Conservation (phyloP, 2,888 invertebrate species). For the Taphrorychus bicolor region DNA sequence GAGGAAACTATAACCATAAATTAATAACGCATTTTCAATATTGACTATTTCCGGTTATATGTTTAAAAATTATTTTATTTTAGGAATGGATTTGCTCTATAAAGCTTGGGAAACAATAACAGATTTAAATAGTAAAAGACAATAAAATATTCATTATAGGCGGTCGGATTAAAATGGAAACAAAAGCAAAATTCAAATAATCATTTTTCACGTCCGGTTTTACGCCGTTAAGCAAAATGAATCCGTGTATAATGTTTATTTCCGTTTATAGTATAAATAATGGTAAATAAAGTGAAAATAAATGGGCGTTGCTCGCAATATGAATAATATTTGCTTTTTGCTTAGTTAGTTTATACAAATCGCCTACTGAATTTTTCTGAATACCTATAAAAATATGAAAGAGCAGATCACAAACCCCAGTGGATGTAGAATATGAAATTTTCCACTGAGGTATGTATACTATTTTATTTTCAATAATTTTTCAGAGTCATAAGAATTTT, state of each 20-base stretch:
- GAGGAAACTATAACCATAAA: too few species aligned
- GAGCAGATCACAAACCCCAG: too few species aligned
- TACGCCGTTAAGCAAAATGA: neutral
- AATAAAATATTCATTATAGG: neutral
- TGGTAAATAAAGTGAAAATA: neutral
- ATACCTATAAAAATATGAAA: too few species aligned
- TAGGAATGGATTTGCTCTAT: neutral
- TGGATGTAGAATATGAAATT: too few species aligned
- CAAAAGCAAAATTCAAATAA: neutral
- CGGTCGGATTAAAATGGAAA: neutral
- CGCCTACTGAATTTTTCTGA: too few species aligned
- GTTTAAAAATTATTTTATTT: neutral
- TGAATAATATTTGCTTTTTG: neutral
- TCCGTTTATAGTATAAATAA: neutral
- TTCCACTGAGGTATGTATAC: too few species aligned
- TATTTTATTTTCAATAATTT: too few species aligned
- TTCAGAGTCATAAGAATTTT: too few species aligned
- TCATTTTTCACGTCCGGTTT: neutral
- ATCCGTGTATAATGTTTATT: neutral
- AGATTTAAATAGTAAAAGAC: neutral
- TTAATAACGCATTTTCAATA: too few species aligned
- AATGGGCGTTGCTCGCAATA: neutral
- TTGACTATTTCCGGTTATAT: too few species aligned
- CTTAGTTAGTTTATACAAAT: too few species aligned
- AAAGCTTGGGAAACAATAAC: neutral